Evolutionary conservation across 1,140 invertebrate species (phyloP), one percentile per base, ranked within the genome.

Genomic region (Nephotettix cincticeps): DNA sequence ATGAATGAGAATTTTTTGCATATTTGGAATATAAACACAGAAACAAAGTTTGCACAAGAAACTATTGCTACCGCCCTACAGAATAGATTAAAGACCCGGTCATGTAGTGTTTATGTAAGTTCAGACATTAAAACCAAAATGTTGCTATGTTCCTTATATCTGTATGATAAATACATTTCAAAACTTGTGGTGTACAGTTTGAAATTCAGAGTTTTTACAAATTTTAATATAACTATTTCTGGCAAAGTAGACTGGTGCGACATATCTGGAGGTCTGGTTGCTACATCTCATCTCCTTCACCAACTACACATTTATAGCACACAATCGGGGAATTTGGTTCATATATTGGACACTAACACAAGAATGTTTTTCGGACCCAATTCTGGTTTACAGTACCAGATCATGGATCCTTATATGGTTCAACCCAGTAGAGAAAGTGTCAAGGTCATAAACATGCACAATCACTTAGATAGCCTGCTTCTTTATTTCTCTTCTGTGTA

Each of bases 231-330:
- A 27, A 61, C 56, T 6, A 23, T 61, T 6, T 61, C 56, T 3
- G 56, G 56, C 9, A 61, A 61, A 61, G 56, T 61, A n/a, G 56
- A 61, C 25, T 61, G 56, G 56, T 61, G 56, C 25, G 56, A 25
- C 9, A 61, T 61, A 27, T 61, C 56, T 14, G 56, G 56, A 61
- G 56, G 25, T 9, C 23, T 61, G 2, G 56, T 61, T 9, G 25
- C 56, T 21, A 61, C 56, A 11, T 61, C 56, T 6, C 56, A 61
- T 29, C 56, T 61, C 11, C 56, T 61, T 27, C 56, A 61, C n/a
- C 56, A 61, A 25, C 56, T 61, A 2, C 56, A 61, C 56, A 61
- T 61, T 6, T 61, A 61, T 25, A 27, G 23, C 25, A 29, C 56
- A 2, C 56, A 61, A 6, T 61, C 56, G 1, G 56, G 56, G n/a